These are phyloP conservation scores for Hormiphora californensis DNA, from an alignment of 37 sponge, comb jelly and placozoan genomes.

Conservation along the genomic window DNA sequence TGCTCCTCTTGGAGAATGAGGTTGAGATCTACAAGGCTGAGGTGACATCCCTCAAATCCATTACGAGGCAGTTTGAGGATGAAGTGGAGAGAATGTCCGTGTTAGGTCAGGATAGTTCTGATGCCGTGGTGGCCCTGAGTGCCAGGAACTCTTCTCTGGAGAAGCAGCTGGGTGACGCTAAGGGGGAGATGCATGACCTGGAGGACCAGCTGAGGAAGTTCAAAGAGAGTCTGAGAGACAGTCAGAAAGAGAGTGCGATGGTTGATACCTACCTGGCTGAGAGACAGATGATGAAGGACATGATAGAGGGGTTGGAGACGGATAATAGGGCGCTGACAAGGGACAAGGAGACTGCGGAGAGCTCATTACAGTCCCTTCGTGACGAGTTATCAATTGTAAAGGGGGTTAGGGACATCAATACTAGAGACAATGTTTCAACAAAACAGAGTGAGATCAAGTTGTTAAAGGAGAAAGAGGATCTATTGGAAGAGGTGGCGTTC, in stretches of 20 bases:
- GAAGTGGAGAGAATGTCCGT: conserved; percentile 37
- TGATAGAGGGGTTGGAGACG: not conserved
- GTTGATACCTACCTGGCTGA: conserved; percentile 19
- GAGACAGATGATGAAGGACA: conserved; percentile 31
- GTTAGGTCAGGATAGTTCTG: not conserved
- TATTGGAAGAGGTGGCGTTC: not conserved
- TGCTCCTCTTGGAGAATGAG: not conserved
- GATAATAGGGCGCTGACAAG: not conserved
- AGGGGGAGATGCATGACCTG: conserved; percentile 24
- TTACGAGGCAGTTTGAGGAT: not conserved
- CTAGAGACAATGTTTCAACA: not conserved
- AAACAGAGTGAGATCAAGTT: not conserved
- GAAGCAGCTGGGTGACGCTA: conserved; percentile 23
- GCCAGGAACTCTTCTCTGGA: not conserved
- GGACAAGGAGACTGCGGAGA: not conserved
- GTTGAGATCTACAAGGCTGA: conserved; percentile 1
- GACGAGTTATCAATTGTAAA: conserved; percentile 23
- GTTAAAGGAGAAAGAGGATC: not conserved
- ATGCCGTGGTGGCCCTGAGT: not conserved
- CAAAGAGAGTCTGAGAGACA: not conserved
- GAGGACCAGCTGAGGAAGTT: conserved; percentile 21
- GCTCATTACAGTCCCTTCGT: not conserved
- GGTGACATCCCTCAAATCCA: not conserved
- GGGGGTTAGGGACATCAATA: conserved; percentile 3
- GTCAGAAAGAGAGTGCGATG: not conserved